Evolutionary conservation across 2,797 vertebrate species (phyloP).

Genomic region (Acanthis flammea): DNA sequence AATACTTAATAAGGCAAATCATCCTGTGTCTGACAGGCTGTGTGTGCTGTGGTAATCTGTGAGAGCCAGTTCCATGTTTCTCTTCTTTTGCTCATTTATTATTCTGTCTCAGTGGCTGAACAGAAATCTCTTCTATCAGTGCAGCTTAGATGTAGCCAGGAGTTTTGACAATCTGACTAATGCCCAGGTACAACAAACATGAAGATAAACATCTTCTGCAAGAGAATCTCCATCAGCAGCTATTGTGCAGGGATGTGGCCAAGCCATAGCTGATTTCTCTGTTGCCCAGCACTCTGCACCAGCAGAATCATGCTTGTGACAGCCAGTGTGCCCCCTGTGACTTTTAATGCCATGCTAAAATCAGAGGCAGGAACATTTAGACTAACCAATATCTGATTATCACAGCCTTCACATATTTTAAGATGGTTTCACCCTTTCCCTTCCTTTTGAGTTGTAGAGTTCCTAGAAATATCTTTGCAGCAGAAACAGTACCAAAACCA

Average conservation of each 20-base stretch:
- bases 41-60: neutral
- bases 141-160: neutral
- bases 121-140: neutral
- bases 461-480: neutral
- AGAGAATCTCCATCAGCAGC: neutral
- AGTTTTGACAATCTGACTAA: neutral
- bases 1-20: slow-evolving; percentile 10
- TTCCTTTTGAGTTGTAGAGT: neutral
- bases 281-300: neutral
- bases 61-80: neutral
- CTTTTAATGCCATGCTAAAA: neutral
- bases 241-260: neutral
- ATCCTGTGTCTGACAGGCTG: neutral
- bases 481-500: neutral
- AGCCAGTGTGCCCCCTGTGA: neutral
- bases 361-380: neutral
- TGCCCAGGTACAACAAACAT: neutral
- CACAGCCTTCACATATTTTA: neutral
- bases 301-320: neutral
- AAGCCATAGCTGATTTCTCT: neutral
- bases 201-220: neutral
- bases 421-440: neutral
- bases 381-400: neutral
- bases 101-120: neutral
- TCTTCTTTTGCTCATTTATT: neutral